Base-by-base conservation (phyloP, 2,888 invertebrate species). In the Capitulum mitella region DNA sequence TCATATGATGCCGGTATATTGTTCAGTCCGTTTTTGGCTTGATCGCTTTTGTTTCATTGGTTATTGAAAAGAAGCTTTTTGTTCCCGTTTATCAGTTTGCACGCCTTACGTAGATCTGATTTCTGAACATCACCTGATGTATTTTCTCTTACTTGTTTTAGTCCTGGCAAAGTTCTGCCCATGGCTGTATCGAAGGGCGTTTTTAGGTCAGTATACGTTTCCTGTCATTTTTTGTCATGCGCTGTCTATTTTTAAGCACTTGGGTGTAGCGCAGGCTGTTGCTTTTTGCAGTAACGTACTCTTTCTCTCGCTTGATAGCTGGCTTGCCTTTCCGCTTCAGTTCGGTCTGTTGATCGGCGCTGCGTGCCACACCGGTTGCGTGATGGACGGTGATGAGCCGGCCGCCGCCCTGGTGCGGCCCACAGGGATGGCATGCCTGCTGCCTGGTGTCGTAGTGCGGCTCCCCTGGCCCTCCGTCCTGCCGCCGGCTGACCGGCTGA, bases 61-160 rank as follows among this genome's bases (percentile, higher is more conserved):
- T 76, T 78, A 78, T 34, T 79, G 77, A 79, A 78, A 40, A 76
- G 54, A 78, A 77, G 79, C 76, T 79, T 78, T 78, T 48, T 19
- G 58, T 78, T 78, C 22, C 26, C 5, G 54, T 78, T 77, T 58
- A 78, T 43, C 40, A 14, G 29, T 78, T 61, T 78, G 54, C 78
- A 61, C 61, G 61, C 32, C 34, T 58, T 61, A 32, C 74, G 48
- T 46, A 70, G 70, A 40, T 22, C 37, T 70, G 22, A 70, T 70
- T 70, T 70, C 37, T 70, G 37, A 26, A 70, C 70, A 40, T 70
- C 70, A 70, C 70, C 70, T 70, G 70, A 70, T 70, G 70, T 70
- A 70, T 70, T 70, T 70, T 76, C 46, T 76, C 46, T 76, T 32
- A 32, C 46, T 76, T 76, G 43, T 76, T 48, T 43, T 76, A 76